Percentiles rank a stretch among this genome's conserved stretches.
phyloP scores from a whole-genome alignment of 2,888 invertebrate genomes.

The Gastracanthus pulcherrimus region DNA sequence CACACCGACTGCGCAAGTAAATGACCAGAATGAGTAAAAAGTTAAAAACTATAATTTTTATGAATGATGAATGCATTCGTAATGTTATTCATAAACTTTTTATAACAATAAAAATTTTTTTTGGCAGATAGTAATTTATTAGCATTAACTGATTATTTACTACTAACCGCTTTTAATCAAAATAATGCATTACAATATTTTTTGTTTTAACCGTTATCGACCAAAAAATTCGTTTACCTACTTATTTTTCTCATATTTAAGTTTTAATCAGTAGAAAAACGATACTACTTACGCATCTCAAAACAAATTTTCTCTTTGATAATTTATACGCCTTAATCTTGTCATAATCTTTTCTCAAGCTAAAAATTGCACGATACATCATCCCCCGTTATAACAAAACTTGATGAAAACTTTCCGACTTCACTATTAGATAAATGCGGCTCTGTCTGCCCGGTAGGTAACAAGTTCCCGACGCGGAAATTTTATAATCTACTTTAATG shows the following conservation, averaged over 20 bases:
- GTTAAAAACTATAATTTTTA: background rate
- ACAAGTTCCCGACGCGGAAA: constrained; percentile 14
- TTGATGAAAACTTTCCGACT: constrained; percentile 28
- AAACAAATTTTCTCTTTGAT: too few relatives aligned
- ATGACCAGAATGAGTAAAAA: background rate
- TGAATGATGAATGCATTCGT: background rate
- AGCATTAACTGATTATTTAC: too few relatives aligned
- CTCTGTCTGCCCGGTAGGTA: background rate
- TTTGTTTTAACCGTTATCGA: too few relatives aligned
- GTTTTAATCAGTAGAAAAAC: too few relatives aligned
- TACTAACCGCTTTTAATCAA: too few relatives aligned
- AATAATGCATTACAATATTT: too few relatives aligned
- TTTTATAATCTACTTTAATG: constrained; percentile 15
- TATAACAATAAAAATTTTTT: too few relatives aligned
- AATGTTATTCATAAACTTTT: background rate
- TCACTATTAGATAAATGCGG: background rate
- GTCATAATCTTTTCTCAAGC: background rate
- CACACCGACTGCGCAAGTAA: constrained; percentile 3
- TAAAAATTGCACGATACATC: constrained; percentile 17
- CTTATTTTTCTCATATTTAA: too few relatives aligned
- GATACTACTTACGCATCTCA: too few relatives aligned
- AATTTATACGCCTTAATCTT: constrained; percentile 1
- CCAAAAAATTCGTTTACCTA: too few relatives aligned
- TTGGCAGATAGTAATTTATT: too few relatives aligned
- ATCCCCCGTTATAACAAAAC: background rate